Percentiles rank a stretch among this genome's conserved stretches.
Evolutionary conservation across 2,113 vertebrate genomes (phyloP).

Genomic region (Vulpes ferrilata): DNA sequence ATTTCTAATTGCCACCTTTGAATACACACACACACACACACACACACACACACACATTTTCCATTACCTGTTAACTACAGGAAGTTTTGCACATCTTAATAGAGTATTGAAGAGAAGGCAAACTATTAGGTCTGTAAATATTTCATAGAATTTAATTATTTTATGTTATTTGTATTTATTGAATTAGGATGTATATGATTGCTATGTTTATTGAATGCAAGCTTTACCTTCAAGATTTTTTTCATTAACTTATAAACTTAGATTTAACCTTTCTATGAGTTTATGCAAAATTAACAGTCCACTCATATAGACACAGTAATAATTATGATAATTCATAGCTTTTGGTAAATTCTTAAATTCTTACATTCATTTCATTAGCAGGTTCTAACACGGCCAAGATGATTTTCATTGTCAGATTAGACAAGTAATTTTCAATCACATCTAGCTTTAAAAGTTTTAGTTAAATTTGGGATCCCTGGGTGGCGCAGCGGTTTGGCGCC

Average conservation of each 20-base stretch:
- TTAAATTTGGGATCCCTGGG: too few species aligned
- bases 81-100: neutral
- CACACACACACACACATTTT: neutral
- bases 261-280: neutral
- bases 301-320: neutral
- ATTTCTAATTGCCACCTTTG: neutral
- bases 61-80: neutral
- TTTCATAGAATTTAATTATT: neutral
- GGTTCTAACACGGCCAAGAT: neutral
- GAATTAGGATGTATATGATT: neutral
- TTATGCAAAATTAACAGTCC: neutral
- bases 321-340: neutral
- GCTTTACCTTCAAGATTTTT: neutral
- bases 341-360: neutral
- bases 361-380: neutral
- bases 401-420: neutral
- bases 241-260: neutral
- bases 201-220: neutral
- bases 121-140: neutral
- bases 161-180: neutral
- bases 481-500: too few species aligned
- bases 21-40: neutral
- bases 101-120: neutral
- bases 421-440: neutral
- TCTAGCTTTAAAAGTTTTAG: neutral